phyloP scores from a whole-genome alignment of 2,797 vertebrate species.

The Miichthys miiuy region DNA sequence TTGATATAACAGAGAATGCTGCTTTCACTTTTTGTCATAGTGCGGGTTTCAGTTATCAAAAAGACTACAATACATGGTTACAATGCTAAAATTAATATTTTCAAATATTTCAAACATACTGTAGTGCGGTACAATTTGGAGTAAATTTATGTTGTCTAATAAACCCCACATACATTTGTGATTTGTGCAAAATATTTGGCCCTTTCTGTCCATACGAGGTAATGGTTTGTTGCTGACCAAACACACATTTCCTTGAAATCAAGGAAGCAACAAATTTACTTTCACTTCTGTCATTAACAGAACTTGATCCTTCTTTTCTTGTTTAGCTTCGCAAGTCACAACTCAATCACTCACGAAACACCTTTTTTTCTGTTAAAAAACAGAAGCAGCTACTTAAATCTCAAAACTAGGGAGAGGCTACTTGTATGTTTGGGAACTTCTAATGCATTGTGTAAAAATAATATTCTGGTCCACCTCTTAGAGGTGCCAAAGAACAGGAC shows the following conservation, averaged over 20 bases:
- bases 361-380: background rate
- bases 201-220: background rate
- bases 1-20: background rate
- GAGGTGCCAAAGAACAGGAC: background rate
- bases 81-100: background rate
- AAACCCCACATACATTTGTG: background rate
- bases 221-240: background rate
- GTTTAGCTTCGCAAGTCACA: slow-evolving; percentile 20
- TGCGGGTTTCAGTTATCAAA: background rate
- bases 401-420: background rate
- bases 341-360: background rate
- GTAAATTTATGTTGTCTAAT: background rate
- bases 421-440: background rate
- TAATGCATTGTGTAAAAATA: background rate
- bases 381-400: background rate
- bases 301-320: background rate
- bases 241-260: slow-evolving; percentile 15
- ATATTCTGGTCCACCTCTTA: background rate
- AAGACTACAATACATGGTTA: background rate
- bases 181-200: slow-evolving; percentile 4
- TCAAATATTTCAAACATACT: background rate
- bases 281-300: slow-evolving; percentile 19
- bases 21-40: background rate
- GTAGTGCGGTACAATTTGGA: background rate
- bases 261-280: slow-evolving; percentile 30